Evolutionary conservation across 2,113 vertebrate species (phyloP).

Genomic region (Onychostoma macrolepis): DNA sequence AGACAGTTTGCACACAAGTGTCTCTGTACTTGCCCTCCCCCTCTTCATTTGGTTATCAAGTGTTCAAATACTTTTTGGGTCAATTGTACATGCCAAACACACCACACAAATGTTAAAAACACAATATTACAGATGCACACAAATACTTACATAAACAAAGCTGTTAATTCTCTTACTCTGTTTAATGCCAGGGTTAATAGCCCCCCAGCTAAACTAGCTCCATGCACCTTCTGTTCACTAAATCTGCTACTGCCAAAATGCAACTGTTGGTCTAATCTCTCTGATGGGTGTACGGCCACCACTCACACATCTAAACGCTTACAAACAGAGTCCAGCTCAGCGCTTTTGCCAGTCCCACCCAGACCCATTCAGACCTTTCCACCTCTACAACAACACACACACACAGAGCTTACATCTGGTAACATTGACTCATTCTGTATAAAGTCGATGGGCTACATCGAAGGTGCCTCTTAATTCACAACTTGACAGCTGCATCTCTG

Average conservation of each 20-base stretch:
- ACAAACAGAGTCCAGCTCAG: conserved; percentile 51
- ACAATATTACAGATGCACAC: background rate
- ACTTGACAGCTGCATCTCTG: conserved; percentile 1
- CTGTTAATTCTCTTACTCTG: conserved; percentile 39
- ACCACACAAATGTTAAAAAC: background rate
- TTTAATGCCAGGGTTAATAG: conserved; percentile 16
- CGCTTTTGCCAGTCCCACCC: conserved; percentile 39
- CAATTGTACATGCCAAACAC: background rate
- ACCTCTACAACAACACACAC: background rate
- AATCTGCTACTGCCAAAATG: conserved; percentile 35
- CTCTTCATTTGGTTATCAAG: background rate
- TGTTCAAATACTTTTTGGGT: too few species aligned
- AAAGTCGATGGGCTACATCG: conserved; percentile 17
- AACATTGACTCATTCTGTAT: conserved; percentile 2
- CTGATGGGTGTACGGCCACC: conserved; percentile 2
- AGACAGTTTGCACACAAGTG: background rate
- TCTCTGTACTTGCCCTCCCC: background rate
- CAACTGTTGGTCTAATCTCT: conserved; percentile 45
- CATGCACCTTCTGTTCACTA: conserved; percentile 28
- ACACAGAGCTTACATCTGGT: background rate
- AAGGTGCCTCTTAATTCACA: conserved; percentile 26
- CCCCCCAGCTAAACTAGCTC: conserved; percentile 5
- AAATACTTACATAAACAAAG: conserved; percentile 23
- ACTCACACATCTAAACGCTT: conserved; percentile 30
- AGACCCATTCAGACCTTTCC: background rate